A percentile compares a stretch with the other conserved stretches of the same genome.
phyloP scores from a whole-genome alignment of 2,113 vertebrate species.

The Isurus oxyrinchus region DNA sequence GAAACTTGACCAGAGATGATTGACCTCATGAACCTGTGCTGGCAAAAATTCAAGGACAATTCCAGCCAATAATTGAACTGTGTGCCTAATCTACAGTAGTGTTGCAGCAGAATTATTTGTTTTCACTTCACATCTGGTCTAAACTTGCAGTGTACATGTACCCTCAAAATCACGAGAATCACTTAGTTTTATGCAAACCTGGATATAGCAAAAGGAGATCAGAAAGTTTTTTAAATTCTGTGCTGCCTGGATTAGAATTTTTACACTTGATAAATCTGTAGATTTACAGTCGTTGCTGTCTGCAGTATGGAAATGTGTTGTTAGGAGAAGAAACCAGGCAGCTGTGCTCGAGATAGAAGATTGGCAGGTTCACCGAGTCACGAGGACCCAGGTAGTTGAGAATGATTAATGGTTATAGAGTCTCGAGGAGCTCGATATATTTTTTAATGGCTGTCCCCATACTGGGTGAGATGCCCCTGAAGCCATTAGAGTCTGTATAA shows the following conservation, averaged over 20 bases:
- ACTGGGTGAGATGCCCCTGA: slow-evolving; percentile 30
- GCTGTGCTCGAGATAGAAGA: slow-evolving; percentile 5
- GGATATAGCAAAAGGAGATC: background rate
- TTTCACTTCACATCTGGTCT: background rate
- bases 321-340: background rate
- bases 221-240: background rate
- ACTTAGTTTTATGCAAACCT: background rate
- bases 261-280: background rate
- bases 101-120: background rate
- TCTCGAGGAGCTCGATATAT: background rate
- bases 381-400: slow-evolving; percentile 14
- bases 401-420: slow-evolving; percentile 26
- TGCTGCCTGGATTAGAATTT: background rate
- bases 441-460: slow-evolving; percentile 27
- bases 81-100: background rate
- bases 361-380: slow-evolving; percentile 14
- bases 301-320: background rate
- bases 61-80: background rate
- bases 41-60: background rate
- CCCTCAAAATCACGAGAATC: background rate
- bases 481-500: slow-evolving; percentile 31
- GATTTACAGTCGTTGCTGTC: background rate
- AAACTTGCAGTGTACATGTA: background rate
- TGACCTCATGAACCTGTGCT: background rate
- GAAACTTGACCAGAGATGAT: background rate